These are phyloP conservation scores for Folsomia candida DNA, from an alignment of 2,888 invertebrate species.

Conservation along the genomic window DNA sequence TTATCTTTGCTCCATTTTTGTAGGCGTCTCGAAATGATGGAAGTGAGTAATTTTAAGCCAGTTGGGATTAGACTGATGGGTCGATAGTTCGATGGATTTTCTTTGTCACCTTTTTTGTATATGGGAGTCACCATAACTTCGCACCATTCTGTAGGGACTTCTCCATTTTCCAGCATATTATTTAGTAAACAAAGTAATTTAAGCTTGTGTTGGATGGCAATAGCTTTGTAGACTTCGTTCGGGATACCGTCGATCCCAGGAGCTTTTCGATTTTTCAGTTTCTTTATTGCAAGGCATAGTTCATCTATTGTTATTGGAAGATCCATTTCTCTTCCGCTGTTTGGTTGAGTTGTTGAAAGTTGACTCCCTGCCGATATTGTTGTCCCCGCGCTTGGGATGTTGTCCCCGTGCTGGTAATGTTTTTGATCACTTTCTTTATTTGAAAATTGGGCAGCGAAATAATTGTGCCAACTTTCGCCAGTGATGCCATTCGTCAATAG, in stretches of 20 bases:
- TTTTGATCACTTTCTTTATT: not conserved
- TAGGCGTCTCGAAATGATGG: slow-evolving; percentile 32
- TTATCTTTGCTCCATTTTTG: slow-evolving; percentile 38
- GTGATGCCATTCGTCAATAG: not conserved
- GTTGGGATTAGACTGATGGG: slow-evolving; percentile 35
- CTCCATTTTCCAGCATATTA: not conserved
- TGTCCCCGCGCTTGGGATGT: too few species aligned
- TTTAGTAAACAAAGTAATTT: not conserved
- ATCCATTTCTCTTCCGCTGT: not conserved
- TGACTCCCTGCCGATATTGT: too few species aligned
- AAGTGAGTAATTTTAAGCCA: slow-evolving; percentile 43
- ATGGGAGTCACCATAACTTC: slow-evolving; percentile 33
- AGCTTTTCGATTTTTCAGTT: not conserved
- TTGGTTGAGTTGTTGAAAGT: not conserved
- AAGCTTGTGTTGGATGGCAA: not conserved
- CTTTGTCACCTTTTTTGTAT: slow-evolving; percentile 44
- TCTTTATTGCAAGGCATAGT: not conserved
- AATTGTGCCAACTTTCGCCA: not conserved
- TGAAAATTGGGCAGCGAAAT: not conserved
- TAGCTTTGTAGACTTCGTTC: not conserved
- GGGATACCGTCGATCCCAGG: not conserved
- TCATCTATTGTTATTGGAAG: not conserved
- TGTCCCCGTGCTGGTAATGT: too few species aligned
- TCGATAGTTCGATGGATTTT: slow-evolving; percentile 42
- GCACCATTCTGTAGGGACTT: slow-evolving; percentile 17